Evolutionary conservation across 2,113 vertebrate genomes (phyloP).

Genomic region (Delphinus delphis): DNA sequence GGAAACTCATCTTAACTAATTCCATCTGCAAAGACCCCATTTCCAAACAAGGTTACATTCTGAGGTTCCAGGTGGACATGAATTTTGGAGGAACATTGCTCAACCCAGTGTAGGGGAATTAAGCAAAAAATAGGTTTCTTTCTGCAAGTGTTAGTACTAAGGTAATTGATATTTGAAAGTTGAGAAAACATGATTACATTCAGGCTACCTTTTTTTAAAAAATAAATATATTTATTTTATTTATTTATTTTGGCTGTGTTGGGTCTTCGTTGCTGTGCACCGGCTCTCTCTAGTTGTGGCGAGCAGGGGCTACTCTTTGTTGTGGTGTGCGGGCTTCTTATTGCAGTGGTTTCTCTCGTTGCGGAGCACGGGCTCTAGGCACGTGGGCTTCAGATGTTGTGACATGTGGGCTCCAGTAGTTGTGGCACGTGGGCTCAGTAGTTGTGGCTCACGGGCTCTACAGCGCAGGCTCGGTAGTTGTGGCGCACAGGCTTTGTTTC

Average conservation of each 20-base stretch:
- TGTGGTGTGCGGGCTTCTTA: neutral
- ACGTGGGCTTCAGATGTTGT: too few species aligned
- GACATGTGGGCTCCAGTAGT: too few species aligned
- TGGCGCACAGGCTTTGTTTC: too few species aligned
- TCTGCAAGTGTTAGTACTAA: constrained; percentile 68
- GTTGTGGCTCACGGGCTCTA: too few species aligned
- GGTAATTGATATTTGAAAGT: constrained; percentile 44
- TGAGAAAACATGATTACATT: constrained; percentile 58
- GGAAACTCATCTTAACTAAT: neutral
- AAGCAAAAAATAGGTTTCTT: constrained; percentile 54
- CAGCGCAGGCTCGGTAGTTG: too few species aligned
- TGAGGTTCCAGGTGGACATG: neutral
- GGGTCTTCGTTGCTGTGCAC: neutral
- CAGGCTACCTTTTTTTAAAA: neutral
- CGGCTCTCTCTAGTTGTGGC: neutral
- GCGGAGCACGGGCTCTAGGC: neutral
- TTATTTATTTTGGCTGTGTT: neutral
- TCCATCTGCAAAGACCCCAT: neutral
- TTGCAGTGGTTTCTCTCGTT: neutral
- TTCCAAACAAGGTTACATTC: neutral
- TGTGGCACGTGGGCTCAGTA: too few species aligned
- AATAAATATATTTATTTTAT: too few species aligned
- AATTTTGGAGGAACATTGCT: neutral
- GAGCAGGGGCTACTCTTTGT: too few species aligned
- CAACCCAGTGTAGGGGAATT: neutral